Evolutionary conservation across 2,888 invertebrate species (phyloP).

Genomic region (Teleogryllus oceanicus): DNA sequence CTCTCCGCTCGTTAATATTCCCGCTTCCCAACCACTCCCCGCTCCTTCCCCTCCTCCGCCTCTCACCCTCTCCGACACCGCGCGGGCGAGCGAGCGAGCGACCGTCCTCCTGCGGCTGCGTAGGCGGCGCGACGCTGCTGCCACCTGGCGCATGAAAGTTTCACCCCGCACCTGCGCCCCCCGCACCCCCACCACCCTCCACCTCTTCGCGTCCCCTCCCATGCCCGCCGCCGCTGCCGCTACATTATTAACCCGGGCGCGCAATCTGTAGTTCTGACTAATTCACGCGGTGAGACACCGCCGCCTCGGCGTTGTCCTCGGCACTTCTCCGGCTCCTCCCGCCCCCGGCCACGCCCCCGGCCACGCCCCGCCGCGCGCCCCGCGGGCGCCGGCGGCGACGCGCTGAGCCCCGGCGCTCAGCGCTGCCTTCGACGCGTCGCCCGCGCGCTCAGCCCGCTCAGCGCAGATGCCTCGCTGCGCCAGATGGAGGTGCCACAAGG

Average conservation of each 20-base stretch:
- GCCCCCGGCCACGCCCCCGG: too few species aligned
- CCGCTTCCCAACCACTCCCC: too few species aligned
- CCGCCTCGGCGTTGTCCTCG: neutral
- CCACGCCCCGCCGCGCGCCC: too few species aligned
- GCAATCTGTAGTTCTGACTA: slow-evolving; percentile 2
- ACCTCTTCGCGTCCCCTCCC: neutral
- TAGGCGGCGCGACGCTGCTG: neutral
- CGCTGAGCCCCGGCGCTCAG: too few species aligned
- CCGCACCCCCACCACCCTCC: neutral
- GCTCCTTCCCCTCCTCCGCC: neutral
- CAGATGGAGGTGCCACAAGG: too few species aligned
- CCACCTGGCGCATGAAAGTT: neutral
- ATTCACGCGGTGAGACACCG: neutral
- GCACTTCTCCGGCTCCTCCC: too few species aligned
- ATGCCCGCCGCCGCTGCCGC: neutral
- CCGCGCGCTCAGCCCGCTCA: too few species aligned
- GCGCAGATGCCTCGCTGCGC: too few species aligned
- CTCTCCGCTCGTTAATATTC: too few species aligned
- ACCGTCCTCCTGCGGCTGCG: too few species aligned
- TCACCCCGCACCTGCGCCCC: neutral
- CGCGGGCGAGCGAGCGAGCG: neutral
- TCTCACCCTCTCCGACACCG: neutral
- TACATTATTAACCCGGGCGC: slow-evolving; percentile 2
- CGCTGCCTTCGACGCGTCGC: too few species aligned
- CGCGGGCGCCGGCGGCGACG: too few species aligned